phyloP scores from a whole-genome alignment of 2,888 invertebrate species.

The Philereme vetulata region DNA sequence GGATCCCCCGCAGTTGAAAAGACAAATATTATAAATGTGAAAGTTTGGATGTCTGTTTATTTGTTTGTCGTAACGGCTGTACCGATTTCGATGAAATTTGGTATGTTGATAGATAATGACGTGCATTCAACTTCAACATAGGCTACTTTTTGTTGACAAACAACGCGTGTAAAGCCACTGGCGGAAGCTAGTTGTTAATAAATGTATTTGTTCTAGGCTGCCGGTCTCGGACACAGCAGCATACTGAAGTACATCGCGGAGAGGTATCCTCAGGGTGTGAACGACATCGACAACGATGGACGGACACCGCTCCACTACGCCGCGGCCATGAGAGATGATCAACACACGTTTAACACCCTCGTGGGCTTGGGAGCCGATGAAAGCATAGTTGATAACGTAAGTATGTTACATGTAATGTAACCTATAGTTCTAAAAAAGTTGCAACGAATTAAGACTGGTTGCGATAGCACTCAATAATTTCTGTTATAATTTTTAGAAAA shows the following conservation, averaged over 20 bases:
- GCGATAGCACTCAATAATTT: not conserved
- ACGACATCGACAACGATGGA: constrained; percentile 91
- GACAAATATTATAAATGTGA: not conserved
- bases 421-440: too few species aligned
- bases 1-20: too few species aligned
- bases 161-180: too few species aligned
- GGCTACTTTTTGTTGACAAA: too few species aligned
- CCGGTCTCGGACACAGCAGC: constrained; percentile 90
- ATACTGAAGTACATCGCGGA: constrained; percentile 89
- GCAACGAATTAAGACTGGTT: too few species aligned
- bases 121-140: too few species aligned
- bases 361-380: constrained; percentile 93
- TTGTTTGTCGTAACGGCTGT: too few species aligned
- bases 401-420: constrained; percentile 43
- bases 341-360: constrained; percentile 90
- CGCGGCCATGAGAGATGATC: constrained; percentile 90
- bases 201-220: constrained; percentile 83
- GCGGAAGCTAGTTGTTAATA: not conserved
- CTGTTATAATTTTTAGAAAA: constrained; percentile 85
- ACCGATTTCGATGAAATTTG: too few species aligned
- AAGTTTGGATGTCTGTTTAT: too few species aligned
- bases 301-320: constrained; percentile 95
- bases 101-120: too few species aligned
- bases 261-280: constrained; percentile 87
- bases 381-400: constrained; percentile 92